phyloP scores from a whole-genome alignment of 2,888 invertebrate genomes.

The Nebria brevicollis region DNA sequence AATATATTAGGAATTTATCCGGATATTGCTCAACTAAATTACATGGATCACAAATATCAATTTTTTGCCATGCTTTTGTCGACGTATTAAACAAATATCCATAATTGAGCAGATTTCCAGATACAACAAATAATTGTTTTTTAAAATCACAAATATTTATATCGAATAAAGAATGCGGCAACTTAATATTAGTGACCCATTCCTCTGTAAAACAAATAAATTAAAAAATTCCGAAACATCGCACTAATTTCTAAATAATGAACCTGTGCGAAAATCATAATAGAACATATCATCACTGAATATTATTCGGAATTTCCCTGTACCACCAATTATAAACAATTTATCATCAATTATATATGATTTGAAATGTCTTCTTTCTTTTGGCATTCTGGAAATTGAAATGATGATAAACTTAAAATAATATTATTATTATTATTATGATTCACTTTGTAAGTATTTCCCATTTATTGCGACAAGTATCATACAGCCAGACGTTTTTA shows the following conservation, averaged over 20 bases:
- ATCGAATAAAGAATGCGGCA: conserved; percentile 54
- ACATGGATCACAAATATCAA: conserved; percentile 51
- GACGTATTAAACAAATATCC: conserved; percentile 54
- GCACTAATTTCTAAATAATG: background rate
- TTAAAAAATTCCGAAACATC: conserved; percentile 1
- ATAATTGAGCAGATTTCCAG: conserved; percentile 51
- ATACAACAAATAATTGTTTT: conserved; percentile 55
- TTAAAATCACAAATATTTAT: conserved; percentile 56
- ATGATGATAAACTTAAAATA: background rate
- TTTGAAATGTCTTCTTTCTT: conserved; percentile 59
- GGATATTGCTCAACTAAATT: conserved; percentile 48
- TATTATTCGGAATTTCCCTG: conserved; percentile 56
- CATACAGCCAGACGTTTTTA: conserved; percentile 57
- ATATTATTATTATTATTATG: conserved; percentile 22
- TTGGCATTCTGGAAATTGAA: conserved; percentile 53
- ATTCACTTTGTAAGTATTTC: conserved; percentile 54
- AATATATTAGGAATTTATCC: conserved; percentile 53
- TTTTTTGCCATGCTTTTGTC: conserved; percentile 49
- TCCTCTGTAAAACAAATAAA: conserved; percentile 50
- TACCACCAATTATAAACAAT: conserved; percentile 59
- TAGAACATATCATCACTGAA: conserved; percentile 58
- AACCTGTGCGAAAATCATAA: conserved; percentile 51
- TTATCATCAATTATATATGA: conserved; percentile 56
- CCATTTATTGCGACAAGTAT: conserved; percentile 57
- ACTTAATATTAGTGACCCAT: conserved; percentile 54